Base-by-base conservation (phyloP, 2,113 vertebrate species). In the mouse (Mus musculus) region DNA sequence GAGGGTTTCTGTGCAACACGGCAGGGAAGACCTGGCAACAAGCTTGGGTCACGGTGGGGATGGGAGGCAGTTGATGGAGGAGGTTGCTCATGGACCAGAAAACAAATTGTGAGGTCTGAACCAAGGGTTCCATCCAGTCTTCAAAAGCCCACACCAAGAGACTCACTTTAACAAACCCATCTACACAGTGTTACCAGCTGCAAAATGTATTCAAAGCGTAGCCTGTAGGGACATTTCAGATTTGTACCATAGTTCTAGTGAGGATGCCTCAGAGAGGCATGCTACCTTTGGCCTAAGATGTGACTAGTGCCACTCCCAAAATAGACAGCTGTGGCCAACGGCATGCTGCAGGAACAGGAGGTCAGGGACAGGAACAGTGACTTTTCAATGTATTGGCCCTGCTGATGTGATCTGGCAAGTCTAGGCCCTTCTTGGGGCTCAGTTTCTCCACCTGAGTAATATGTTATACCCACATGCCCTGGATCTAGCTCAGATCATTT, bases 331-430 rank as follows among this genome's bases (percentile, higher is more conserved):
- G 0, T n/a, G n/a, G 26, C 7, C 69, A 30, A 1, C 0, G 13
- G 1, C 0, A 20, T 0, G 0, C 22, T 16, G 1, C 8, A 16
- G 33, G 8, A 22, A n/a, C 59, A 1, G 0, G 10, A 4, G 8
- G 0, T 16, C 1, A 42, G 4, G 12, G 46, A 3, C 1, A 5
- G 59, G 52, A 42, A n/a, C 5, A 3, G 7, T 49, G 24, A 3
- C 67, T 1, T 49, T 85, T n/a, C 4, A 2, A 54, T 3, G 0
- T 20, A 20, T 30, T 16, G 3, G 10, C 39, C 11, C 9, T 11
- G 42, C 42, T 1, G 14, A 26, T 5, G 16, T 17, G 71, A 30
- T 80, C 39, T 14, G 9, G 26, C 77, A 4, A 17, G 52, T 36
- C 30, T 24, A 16, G 1, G 12, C 13, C 22, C 22, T 8, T 75